Conservation (phyloP, 1,140 invertebrate genomes). For the Ceratina calcarata region DNA sequence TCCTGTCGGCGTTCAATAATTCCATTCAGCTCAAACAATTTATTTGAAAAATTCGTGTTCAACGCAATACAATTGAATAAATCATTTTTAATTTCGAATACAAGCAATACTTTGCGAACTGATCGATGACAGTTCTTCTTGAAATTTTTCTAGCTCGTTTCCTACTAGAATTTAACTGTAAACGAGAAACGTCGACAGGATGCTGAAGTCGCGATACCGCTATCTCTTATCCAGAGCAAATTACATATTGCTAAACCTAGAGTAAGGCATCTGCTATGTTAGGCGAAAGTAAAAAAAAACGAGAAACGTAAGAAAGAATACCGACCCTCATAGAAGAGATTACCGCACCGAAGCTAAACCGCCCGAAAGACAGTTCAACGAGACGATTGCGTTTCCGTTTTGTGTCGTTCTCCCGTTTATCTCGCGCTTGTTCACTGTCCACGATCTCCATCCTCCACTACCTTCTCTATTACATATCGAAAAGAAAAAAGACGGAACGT, state of each 20-base stretch:
- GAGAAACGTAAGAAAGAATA: slow-evolving; percentile 51
- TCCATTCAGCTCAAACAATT: not conserved
- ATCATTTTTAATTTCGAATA: too few relatives aligned
- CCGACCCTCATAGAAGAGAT: slow-evolving; percentile 73
- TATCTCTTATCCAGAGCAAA: slow-evolving; percentile 70
- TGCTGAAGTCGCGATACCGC: slow-evolving; percentile 50
- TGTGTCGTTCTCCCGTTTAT: slow-evolving; percentile 60
- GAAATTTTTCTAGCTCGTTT: too few relatives aligned
- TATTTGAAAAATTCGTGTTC: not conserved
- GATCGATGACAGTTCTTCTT: too few relatives aligned
- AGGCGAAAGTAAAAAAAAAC: slow-evolving; percentile 66
- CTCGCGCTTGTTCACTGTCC: slow-evolving; percentile 50
- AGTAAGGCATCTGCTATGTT: slow-evolving; percentile 75
- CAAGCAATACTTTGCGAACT: too few relatives aligned
- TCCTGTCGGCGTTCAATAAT: slow-evolving; percentile 35
- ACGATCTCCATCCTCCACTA: slow-evolving; percentile 30
- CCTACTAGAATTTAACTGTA: not conserved
- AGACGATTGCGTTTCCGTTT: slow-evolving; percentile 60
- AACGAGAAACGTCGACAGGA: slow-evolving; percentile 46
- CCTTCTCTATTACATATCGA: slow-evolving; percentile 25
- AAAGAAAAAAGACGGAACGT: slow-evolving; percentile 11
- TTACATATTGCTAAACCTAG: slow-evolving; percentile 75
- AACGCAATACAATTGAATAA: too few relatives aligned
- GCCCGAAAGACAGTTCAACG: slow-evolving; percentile 64
- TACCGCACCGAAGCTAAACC: slow-evolving; percentile 70